A percentile compares a stretch with the other conserved stretches of the same genome.
phyloP scores from a whole-genome alignment of 2,888 invertebrate species.

The Quadriops clusia region DNA sequence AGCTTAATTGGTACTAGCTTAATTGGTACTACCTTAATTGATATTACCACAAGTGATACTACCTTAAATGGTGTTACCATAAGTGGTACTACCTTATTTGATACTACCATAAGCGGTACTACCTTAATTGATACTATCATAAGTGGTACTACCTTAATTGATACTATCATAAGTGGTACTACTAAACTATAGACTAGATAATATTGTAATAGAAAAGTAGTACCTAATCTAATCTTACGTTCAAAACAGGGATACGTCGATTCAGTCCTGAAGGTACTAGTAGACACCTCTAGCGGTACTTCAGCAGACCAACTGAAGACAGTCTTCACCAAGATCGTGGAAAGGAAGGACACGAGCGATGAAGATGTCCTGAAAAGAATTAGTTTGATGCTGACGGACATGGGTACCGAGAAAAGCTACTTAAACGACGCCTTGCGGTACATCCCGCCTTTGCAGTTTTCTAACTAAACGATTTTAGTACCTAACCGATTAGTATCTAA shows the following conservation, averaged over 20 bases:
- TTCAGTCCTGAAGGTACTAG: constrained; percentile 42
- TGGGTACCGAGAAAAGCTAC: constrained; percentile 45
- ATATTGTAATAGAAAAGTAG: too few species aligned
- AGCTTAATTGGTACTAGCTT: too few species aligned
- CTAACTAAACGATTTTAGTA: constrained; percentile 1
- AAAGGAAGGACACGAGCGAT: constrained; percentile 45
- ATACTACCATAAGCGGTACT: too few species aligned
- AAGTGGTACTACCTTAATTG: too few species aligned
- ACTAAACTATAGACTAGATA: too few species aligned
- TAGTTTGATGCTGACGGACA: constrained; percentile 41
- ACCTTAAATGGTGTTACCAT: too few species aligned
- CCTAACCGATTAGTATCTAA: neutral
- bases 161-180: too few species aligned
- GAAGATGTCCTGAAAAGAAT: constrained; percentile 47
- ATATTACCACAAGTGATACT: too few species aligned
- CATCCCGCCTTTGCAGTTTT: constrained; percentile 43
- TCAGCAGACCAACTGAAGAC: constrained; percentile 46
- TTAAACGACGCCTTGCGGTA: constrained; percentile 46
- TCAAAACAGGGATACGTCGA: constrained; percentile 54
- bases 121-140: too few species aligned
- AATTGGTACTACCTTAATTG: too few species aligned
- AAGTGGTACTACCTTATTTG: too few species aligned
- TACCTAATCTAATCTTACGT: too few species aligned
- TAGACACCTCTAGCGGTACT: constrained; percentile 44
- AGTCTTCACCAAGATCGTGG: constrained; percentile 46